A percentile compares a stretch with the other conserved stretches of the same genome.
Evolutionary conservation across 2,113 vertebrate species (phyloP).

Genomic region (Ceyx cyanopectus): DNA sequence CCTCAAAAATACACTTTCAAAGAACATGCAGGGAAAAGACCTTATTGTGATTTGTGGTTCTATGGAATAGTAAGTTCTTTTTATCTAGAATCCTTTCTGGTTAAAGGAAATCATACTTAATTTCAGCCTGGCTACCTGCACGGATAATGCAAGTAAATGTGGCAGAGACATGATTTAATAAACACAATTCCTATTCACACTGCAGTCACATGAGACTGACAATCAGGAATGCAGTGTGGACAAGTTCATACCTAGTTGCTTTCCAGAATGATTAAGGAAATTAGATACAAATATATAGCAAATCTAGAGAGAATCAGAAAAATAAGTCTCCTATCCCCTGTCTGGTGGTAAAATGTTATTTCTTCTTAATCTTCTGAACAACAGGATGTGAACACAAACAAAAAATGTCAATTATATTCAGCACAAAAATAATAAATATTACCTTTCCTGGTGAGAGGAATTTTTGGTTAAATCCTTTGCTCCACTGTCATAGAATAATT

Average conservation of each 20-base stretch:
- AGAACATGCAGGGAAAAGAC: neutral
- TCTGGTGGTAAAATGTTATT: neutral
- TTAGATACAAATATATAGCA: neutral
- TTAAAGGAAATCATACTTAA: neutral
- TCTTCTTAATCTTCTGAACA: neutral
- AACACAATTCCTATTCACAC: neutral
- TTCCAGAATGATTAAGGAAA: neutral
- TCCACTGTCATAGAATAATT: neutral
- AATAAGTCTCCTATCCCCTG: neutral
- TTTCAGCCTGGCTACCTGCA: neutral
- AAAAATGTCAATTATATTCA: neutral
- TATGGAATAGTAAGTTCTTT: neutral
- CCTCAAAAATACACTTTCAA: neutral
- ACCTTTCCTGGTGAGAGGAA: neutral
- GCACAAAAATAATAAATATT: neutral
- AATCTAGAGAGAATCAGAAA: neutral
- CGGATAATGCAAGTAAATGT: neutral
- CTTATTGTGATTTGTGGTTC: neutral
- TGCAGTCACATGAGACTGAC: neutral
- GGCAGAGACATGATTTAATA: neutral
- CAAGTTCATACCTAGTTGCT: neutral
- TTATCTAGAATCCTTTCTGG: neutral
- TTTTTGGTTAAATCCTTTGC: neutral
- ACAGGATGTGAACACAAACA: neutral
- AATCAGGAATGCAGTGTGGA: neutral